Evolutionary conservation across 1,140 invertebrate genomes (phyloP).

Genomic region (Bombus pyrosoma): DNA sequence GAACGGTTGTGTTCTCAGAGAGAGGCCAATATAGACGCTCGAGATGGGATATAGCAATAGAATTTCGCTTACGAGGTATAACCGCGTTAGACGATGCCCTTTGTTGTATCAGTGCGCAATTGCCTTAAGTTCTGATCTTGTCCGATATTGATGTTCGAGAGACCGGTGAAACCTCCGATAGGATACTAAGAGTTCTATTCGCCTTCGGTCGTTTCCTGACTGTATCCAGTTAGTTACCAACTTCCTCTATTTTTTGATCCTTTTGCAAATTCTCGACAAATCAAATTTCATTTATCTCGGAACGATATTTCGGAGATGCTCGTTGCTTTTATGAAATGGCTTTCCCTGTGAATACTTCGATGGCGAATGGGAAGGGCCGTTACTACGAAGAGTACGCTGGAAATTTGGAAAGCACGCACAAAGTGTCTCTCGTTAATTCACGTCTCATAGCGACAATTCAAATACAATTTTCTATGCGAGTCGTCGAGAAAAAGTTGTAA

Average conservation of each 20-base stretch:
- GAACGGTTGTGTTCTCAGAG: constrained; percentile 61
- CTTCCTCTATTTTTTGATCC: neutral
- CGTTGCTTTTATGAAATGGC: neutral
- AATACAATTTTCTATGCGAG: neutral
- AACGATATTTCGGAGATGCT: neutral
- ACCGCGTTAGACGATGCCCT: constrained; percentile 75
- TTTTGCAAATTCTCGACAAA: constrained; percentile 33
- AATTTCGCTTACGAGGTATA: constrained; percentile 77
- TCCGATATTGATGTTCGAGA: constrained; percentile 71
- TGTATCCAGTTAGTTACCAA: constrained; percentile 22
- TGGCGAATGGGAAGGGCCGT: neutral
- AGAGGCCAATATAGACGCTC: constrained; percentile 65
- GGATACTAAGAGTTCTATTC: constrained; percentile 57
- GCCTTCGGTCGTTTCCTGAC: constrained; percentile 28
- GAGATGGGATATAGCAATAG: constrained; percentile 76
- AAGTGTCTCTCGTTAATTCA: neutral
- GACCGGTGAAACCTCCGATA: constrained; percentile 59
- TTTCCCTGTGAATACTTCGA: neutral
- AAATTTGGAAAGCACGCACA: neutral
- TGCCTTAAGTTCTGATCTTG: constrained; percentile 77
- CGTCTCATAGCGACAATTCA: too few species aligned
- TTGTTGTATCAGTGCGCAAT: constrained; percentile 77
- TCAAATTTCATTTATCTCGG: neutral
- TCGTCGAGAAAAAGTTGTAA: neutral
- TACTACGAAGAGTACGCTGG: neutral